Base-by-base conservation (phyloP, 53 echinoderm and acorn worm genomes). In the Apostichopus leukothele region DNA sequence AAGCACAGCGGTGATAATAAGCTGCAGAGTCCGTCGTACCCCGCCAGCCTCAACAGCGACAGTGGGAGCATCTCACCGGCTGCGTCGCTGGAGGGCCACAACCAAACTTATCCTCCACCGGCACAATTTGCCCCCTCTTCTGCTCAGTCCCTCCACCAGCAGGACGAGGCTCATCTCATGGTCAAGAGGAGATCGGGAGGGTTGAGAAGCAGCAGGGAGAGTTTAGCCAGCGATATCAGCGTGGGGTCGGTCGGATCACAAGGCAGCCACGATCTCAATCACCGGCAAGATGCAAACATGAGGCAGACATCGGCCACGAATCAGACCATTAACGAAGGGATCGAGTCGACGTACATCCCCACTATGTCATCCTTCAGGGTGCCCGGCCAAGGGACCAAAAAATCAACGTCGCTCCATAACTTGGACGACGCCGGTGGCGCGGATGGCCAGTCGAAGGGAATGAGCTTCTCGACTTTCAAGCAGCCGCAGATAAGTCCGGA, bases 401-500 rank as follows among this genome's bases (percentile, higher is more conserved):
- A 74, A 16, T 90, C 94, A 6, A 90, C 92, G 16, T 90, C 75
- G 4, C 50, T 27, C 3, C 86, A 90, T 0, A 74, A 60, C 50
- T 39, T 76, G 39, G 22, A 86, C 5, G 91, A 52, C 9, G 85
- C 87, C 6, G 79, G 79, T 51, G 66, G 66, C 27, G 74, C 87
- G 14, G 85, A 86, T 5, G 88, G 87, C 22, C 73, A 60, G 26
- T 78, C 86, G 51, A 89, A 93, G 67, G 75, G 90, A 67, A 88
- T 93, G 74, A 90, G 90, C 21, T 99, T 99, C 84, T 99, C 99
- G 63, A 99, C 99, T 7, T 99, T 99, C 55, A 99, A 94, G 88
- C 94, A 99, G 73, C 91, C 93, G 8, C 88, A 87, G 12, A 87
- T 87, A 23, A 87, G 88, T 9, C 74, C 75, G 53, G 88, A 87